phyloP scores from a whole-genome alignment of 2,888 invertebrate genomes.

The Latheticus oryzae region DNA sequence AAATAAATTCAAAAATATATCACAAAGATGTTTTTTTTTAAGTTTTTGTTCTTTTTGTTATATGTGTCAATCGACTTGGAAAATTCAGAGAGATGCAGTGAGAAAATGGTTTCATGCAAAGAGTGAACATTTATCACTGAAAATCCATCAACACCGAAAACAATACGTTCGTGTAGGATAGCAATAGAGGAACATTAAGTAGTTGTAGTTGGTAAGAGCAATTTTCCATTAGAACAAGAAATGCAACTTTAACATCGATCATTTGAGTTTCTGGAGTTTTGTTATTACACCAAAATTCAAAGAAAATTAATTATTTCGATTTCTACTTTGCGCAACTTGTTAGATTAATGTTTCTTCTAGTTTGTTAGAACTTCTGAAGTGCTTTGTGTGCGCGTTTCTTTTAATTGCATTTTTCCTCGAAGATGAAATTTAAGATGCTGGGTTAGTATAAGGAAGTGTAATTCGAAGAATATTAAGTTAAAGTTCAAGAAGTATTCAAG shows the following conservation, averaged over 20 bases:
- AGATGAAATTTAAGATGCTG: constrained; percentile 8
- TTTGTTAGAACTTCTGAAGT: constrained; percentile 17
- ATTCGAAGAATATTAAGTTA: no score
- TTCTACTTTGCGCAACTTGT: constrained; percentile 31
- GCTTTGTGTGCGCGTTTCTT: constrained; percentile 23
- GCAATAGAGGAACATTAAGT: constrained; percentile 13
- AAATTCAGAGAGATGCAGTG: no score
- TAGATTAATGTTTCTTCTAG: constrained; percentile 34
- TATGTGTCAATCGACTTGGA: no score
- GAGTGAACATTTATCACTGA: no score
- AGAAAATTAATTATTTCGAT: constrained; percentile 39
- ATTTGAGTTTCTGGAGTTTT: constrained; percentile 31
- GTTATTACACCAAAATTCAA: constrained; percentile 32
- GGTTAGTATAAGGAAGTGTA: no score
- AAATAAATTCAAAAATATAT: no score
- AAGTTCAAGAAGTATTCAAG: no score
- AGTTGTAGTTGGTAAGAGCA: constrained; percentile 37
- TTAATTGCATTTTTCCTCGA: constrained; percentile 27
- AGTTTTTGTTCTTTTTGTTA: no score
- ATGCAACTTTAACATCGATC: constrained; percentile 45
- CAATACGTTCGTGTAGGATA: constrained; percentile 43
- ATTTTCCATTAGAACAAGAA: constrained; percentile 41
- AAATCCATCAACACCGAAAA: constrained; percentile 38
- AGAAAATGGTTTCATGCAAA: no score
- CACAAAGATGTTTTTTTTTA: no score